Conservation (phyloP, 1,140 invertebrate genomes). For the Atopsyche davidsoni region DNA sequence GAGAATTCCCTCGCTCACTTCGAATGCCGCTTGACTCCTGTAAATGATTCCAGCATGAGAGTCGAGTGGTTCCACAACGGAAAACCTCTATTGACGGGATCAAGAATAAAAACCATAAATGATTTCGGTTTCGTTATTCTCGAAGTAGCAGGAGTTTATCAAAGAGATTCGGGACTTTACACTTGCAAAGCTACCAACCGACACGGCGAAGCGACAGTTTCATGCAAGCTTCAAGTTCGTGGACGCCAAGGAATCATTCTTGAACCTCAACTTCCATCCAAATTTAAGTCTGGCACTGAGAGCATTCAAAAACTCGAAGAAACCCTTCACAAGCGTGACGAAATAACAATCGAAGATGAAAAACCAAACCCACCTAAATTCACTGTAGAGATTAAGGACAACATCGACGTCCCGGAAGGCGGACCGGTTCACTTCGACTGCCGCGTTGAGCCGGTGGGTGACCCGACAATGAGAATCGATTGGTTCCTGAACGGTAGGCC, state of each 20-base stretch:
- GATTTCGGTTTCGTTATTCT: slow-evolving; percentile 92
- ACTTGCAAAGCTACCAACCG: slow-evolving; percentile 88
- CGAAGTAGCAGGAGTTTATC: slow-evolving; percentile 82
- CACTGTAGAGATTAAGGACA: slow-evolving; percentile 76
- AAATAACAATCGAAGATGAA: slow-evolving; percentile 75
- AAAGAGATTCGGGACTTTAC: slow-evolving; percentile 82
- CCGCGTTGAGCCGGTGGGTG: slow-evolving; percentile 78
- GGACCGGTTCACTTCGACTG: slow-evolving; percentile 88
- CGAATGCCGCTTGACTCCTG: slow-evolving; percentile 82
- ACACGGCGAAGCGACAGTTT: slow-evolving; percentile 83
- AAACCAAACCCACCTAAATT: slow-evolving; percentile 80
- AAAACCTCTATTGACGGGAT: slow-evolving; percentile 79
- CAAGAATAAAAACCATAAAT: slow-evolving; percentile 84
- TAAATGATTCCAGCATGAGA: slow-evolving; percentile 86
- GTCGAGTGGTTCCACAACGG: slow-evolving; percentile 98
- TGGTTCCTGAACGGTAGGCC: slow-evolving; percentile 91
- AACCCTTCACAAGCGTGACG: slow-evolving; percentile 78
- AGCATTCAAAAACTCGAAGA: slow-evolving; percentile 88
- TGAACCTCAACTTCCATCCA: slow-evolving; percentile 82
- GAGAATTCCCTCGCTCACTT: slow-evolving; percentile 91
- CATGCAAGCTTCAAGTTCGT: slow-evolving; percentile 77
- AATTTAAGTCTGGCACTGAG: slow-evolving; percentile 80
- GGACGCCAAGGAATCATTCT: slow-evolving; percentile 82
- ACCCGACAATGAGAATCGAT: slow-evolving; percentile 84
- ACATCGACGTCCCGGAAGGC: slow-evolving; percentile 78